Percentiles rank a stretch among this genome's conserved stretches.
Evolutionary conservation across 2,113 vertebrate species (phyloP).

Genomic region (Nyctibius bracteatus): DNA sequence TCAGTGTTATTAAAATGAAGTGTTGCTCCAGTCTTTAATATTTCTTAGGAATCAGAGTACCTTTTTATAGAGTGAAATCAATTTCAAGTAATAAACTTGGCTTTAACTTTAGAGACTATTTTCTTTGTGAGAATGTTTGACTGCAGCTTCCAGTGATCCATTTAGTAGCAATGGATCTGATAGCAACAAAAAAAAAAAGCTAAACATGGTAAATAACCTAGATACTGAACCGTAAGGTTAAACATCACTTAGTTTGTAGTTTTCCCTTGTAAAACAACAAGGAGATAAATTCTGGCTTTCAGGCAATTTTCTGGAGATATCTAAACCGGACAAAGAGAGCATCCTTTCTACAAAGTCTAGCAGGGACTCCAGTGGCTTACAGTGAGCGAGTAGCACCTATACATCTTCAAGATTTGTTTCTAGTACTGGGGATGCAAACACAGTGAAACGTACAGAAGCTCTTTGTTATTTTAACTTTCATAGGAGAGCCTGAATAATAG

Average conservation of each 20-base stretch:
- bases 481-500: neutral
- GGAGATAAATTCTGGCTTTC: neutral
- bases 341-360: neutral
- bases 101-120: neutral
- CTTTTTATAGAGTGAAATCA: constrained; percentile 7
- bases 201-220: neutral
- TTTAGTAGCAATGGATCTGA: neutral
- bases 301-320: neutral
- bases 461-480: neutral
- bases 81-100: constrained; percentile 4
- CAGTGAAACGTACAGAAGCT: neutral
- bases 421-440: neutral
- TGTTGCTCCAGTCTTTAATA: neutral
- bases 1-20: neutral
- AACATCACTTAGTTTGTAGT: neutral
- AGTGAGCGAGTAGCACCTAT: neutral
- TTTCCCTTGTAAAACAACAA: neutral
- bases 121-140: constrained; percentile 1
- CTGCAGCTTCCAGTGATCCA: neutral
- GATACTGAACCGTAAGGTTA: neutral
- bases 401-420: neutral
- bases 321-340: neutral
- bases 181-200: neutral
- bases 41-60: constrained; percentile 1
- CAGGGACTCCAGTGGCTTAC: neutral